Evolutionary conservation across 1,140 invertebrate species (phyloP), one percentile per base, ranked within the genome.

Genomic region (Drosophila nigrodunni): DNA sequence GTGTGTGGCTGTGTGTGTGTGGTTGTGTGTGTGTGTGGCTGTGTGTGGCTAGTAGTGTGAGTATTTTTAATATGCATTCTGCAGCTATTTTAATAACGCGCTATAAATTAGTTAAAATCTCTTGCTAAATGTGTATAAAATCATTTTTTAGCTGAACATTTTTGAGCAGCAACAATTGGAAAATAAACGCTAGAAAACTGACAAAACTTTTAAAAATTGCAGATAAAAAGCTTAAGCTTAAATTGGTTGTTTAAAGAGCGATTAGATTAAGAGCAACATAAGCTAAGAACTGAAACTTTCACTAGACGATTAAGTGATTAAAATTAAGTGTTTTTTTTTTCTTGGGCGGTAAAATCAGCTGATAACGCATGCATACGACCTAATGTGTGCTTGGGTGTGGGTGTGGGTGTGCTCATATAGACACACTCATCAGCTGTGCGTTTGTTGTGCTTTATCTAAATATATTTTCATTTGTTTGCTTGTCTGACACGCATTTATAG

Each of bases 31-130:
- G 30, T 64, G 35, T 7, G 9, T 44, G 54, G 34, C 8, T 60
- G 18, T 25, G 25, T 30, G 25, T 30, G 25, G 3, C 25, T 21
- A 30, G 25, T 30, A 2, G 25, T 41, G 18, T 47, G 46, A 55
- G 21, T 64, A n/a, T 41, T 30, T 39, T 64, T 52, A 44, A 67
- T 76, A 61, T 49, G 39, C 39, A 61, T 61, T 66, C 30, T 43
- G 59, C 73, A 68, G 41, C 68, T 79, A 79, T 77, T 78, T 79
- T 79, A 46, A 72, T 47, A 73, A 35, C 21, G 59, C 49, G 64
- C 21, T 13, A 58, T 55, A 68, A 61, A 69, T 47, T 54, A 61
- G 41, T 69, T 67, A 41, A 44, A 46, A 15, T 25, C 10, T 10
- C 25, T 49, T 3, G 44, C 34, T 30, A 25, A 9, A 49, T 3